phyloP scores from a whole-genome alignment of 2,113 vertebrate genomes.

The Macquaria australasica region DNA sequence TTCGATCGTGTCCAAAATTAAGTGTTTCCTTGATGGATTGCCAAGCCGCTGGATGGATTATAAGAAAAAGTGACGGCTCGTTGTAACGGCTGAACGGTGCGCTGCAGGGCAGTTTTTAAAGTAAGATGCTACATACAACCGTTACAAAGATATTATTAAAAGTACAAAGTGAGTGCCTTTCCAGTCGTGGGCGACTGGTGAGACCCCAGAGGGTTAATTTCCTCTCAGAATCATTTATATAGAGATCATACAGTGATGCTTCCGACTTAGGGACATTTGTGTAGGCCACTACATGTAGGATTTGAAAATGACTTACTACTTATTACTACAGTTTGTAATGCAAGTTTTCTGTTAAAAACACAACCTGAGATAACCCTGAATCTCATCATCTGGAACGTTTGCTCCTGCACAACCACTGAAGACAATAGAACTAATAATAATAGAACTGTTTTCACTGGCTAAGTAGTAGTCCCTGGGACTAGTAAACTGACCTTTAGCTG shows the following conservation, averaged over 20 bases:
- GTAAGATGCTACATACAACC: no score
- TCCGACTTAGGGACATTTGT: background rate
- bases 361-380: background rate
- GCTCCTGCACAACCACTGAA: background rate
- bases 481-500: background rate
- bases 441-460: background rate
- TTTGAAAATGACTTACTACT: background rate
- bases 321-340: no score
- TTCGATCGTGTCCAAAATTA: no score
- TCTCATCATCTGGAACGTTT: background rate
- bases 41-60: no score
- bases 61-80: no score
- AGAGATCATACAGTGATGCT: background rate
- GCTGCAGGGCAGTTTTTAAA: no score
- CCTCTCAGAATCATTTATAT: background rate
- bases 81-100: no score
- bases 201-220: no score
- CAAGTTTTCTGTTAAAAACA: background rate
- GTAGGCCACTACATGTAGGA: background rate
- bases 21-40: no score
- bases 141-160: no score
- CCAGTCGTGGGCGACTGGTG: no score
- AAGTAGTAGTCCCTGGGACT: background rate
- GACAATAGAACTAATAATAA: background rate
- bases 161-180: no score